Percentiles rank a stretch among this genome's conserved stretches.
Evolutionary conservation across 2,888 invertebrate genomes (phyloP).

Genomic region (Parnassius glacialis): DNA sequence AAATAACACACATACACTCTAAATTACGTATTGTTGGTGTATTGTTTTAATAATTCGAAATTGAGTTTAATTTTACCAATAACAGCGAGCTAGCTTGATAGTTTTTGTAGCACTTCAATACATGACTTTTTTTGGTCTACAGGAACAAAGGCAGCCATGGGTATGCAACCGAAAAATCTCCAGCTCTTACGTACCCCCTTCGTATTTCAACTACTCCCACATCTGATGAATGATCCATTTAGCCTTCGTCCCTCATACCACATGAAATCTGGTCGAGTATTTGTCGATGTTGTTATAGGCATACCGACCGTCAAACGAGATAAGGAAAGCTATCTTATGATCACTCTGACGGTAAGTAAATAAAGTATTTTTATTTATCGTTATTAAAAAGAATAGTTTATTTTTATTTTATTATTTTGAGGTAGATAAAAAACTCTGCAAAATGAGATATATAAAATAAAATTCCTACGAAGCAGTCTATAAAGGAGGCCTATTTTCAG

Average conservation of each 20-base stretch:
- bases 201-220: slow-evolving; percentile 92
- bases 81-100: no score
- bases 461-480: no score
- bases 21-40: no score
- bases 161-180: slow-evolving; percentile 57
- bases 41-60: no score
- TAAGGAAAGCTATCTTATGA: slow-evolving; percentile 91
- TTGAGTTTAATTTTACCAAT: no score
- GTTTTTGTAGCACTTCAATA: background rate
- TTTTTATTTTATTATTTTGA: no score
- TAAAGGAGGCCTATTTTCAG: no score
- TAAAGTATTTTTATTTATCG: no score
- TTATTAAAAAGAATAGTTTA: no score
- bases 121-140: slow-evolving; percentile 16
- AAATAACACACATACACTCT: no score
- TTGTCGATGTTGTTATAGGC: slow-evolving; percentile 91
- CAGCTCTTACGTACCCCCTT: slow-evolving; percentile 85
- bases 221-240: slow-evolving; percentile 88
- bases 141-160: slow-evolving; percentile 54
- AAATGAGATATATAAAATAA: no score
- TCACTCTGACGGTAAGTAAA: slow-evolving; percentile 83
- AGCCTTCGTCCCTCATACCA: slow-evolving; percentile 90
- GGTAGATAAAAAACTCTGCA: no score
- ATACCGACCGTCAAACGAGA: slow-evolving; percentile 95
- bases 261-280: slow-evolving; percentile 86